Conservation (phyloP, 2,113 vertebrate species). For the Tychaedon coryphoeus region DNA sequence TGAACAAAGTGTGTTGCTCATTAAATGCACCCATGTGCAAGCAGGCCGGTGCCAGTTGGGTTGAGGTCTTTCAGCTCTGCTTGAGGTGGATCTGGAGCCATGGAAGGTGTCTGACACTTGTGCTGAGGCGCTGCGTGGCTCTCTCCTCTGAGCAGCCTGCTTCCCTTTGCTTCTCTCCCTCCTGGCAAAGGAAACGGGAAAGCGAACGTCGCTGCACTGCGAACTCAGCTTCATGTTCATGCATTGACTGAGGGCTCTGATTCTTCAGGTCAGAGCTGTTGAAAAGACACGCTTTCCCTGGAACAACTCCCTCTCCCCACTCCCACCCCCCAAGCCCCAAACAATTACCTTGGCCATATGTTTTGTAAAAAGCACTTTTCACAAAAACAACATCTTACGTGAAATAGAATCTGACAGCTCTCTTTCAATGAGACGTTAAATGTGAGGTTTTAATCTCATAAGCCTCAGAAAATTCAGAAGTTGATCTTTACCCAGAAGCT, state of each 20-base stretch:
- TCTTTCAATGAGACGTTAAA: neutral
- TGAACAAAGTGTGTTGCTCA: constrained; percentile 29
- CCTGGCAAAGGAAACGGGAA: neutral
- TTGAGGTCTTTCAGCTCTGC: neutral
- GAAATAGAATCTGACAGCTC: constrained; percentile 53
- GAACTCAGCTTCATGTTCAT: neutral
- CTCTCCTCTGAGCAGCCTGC: neutral
- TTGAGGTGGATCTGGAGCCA: neutral
- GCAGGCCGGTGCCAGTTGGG: neutral
- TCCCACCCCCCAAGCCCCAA: neutral
- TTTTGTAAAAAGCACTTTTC: constrained; percentile 43
- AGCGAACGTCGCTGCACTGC: accelerated
- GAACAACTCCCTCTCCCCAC: neutral
- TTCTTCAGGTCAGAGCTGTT: constrained; percentile 9
- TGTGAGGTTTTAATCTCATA: constrained; percentile 55
- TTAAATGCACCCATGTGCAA: neutral
- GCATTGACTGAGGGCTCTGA: neutral
- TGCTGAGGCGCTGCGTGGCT: accelerated
- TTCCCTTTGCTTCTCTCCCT: neutral
- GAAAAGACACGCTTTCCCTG: neutral
- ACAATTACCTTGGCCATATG: constrained; percentile 35
- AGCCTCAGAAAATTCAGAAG: constrained; percentile 26
- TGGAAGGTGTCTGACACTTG: neutral
- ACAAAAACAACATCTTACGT: neutral
- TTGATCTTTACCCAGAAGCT: constrained; percentile 25